These are phyloP conservation scores for Aphis craccivora DNA, from an alignment of 1,140 invertebrate species.

Conservation along the genomic window DNA sequence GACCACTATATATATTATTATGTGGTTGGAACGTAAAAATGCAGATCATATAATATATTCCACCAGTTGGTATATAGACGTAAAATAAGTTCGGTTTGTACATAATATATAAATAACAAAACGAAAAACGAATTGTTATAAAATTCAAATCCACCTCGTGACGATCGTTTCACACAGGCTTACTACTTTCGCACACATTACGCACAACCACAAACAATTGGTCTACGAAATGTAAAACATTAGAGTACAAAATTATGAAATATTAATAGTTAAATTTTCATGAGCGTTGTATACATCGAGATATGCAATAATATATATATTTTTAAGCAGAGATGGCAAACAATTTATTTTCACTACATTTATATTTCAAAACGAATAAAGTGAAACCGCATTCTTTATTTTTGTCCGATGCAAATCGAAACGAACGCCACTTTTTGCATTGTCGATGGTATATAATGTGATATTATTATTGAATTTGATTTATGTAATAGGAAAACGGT, in stretches of 20 bases:
- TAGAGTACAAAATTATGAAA: neutral
- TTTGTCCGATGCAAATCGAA: neutral
- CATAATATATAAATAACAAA: neutral
- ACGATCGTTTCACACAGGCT: neutral
- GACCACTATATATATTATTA: neutral
- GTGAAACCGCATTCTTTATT: neutral
- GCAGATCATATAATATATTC: neutral
- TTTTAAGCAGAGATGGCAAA: neutral
- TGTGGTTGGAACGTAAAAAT: neutral
- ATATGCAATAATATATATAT: neutral
- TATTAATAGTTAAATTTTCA: neutral
- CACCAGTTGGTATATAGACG: neutral
- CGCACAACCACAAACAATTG: neutral
- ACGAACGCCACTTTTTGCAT: neutral
- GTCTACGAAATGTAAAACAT: neutral
- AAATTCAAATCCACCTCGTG: neutral
- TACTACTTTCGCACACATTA: neutral
- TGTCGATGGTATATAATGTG: neutral
- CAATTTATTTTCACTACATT: neutral
- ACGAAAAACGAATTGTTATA: neutral
- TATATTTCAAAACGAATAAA: neutral
- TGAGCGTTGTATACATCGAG: neutral
- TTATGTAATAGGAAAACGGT: neutral
- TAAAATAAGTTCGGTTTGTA: neutral
- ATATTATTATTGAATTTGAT: neutral